Evolutionary conservation across 37 sponge, comb jelly and placozoan species (phyloP), one percentile per base, ranked within the genome.

Genomic region (Tethya wilhelma): DNA sequence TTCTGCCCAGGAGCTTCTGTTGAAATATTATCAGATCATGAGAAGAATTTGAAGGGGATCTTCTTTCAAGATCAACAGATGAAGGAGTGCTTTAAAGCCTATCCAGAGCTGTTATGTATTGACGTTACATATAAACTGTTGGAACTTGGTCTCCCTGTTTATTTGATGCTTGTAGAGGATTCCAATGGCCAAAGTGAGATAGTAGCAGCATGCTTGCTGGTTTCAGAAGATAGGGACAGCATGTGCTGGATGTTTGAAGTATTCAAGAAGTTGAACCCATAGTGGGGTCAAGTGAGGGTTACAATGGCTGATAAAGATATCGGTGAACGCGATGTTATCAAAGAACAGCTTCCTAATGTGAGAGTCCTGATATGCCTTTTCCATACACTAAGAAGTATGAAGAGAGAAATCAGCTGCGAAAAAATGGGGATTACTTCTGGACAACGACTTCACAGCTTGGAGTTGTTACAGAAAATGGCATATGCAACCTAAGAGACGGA

Each of bases 271-370:
- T n/a, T 49, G 25, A 85, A 90, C 36, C 34, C 66, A 53, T 34
- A 79, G 79, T 49, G n/a, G 56, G 20, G 22, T 22, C 8, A 34
- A 14, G 46, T 72, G 44, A 19, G 62, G 20, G 76, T 79, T 31
- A 36, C 85, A 8, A 79, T 90, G 85, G 56, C 81, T 29, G 90
- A 90, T 53, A 90, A 82, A 62, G 90, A 89, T 67, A 83, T 89
- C 22, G 38, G 46, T 2, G 79, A 89, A 40, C 59, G 84, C 12
- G 80, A 84, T 20, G 76, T 84, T 9, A 14, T 84, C 7, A 45
- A 59, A 19, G 73, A 73, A 29, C 0, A 12, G 8, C 38, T 90
- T 26, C 32, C 38, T 9, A 0, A 28, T 29, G 83, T 84, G 12
- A 20, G 38, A 20, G 38, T 89, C 31, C 56, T 83, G n/a, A 84